These are phyloP conservation scores for Rhingia campestris DNA, from an alignment of 2,888 invertebrate species.

Conservation along the genomic window DNA sequence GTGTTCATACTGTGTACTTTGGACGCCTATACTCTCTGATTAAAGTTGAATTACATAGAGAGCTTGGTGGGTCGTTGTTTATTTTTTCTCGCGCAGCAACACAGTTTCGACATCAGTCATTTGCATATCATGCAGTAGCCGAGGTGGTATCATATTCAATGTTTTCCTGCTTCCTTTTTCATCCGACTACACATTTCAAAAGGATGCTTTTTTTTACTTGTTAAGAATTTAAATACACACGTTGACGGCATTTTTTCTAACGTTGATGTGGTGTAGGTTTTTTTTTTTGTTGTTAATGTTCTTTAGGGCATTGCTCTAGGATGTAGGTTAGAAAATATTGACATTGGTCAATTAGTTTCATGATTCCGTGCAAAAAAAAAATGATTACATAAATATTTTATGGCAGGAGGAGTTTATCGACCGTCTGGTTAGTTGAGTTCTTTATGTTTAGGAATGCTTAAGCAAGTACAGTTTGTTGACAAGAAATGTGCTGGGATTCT, in stretches of 20 bases:
- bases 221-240: too few species aligned
- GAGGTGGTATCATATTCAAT: constrained; percentile 30
- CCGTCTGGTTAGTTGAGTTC: too few species aligned
- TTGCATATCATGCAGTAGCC: constrained; percentile 49
- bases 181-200: constrained; percentile 40
- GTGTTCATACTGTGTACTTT: constrained; percentile 39
- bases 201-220: constrained; percentile 20
- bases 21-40: constrained; percentile 59
- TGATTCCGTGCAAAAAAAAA: too few species aligned
- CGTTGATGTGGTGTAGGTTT: constrained; percentile 12
- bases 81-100: constrained; percentile 17
- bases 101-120: constrained; percentile 65
- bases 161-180: constrained; percentile 37
- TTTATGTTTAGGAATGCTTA: too few species aligned
- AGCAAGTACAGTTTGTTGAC: too few species aligned
- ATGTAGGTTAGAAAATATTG: constrained; percentile 68
- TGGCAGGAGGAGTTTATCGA: too few species aligned
- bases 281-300: too few species aligned
- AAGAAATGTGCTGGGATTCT: too few species aligned
- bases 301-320: constrained; percentile 57
- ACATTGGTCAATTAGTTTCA: too few species aligned
- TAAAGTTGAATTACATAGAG: constrained; percentile 63
- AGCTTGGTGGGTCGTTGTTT: too few species aligned
- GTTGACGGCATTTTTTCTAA: constrained; percentile 2
- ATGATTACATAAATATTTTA: too few species aligned